These are phyloP conservation scores for Punctoribates punctum DNA, from an alignment of 2,888 invertebrate genomes.

Conservation along the genomic window DNA sequence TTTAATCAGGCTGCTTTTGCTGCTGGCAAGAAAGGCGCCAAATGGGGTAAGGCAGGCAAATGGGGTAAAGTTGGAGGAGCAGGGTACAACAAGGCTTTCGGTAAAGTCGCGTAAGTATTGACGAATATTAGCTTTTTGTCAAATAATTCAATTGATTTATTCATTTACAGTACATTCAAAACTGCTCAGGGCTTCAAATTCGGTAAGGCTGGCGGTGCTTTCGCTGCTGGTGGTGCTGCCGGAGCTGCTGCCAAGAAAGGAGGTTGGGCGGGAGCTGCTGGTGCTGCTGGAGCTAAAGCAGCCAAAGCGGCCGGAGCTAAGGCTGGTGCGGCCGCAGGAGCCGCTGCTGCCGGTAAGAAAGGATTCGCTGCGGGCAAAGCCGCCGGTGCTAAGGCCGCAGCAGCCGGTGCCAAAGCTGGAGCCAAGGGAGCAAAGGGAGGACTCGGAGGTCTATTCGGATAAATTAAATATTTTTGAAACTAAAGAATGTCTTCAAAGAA, in stretches of 20 bases:
- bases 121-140: background rate
- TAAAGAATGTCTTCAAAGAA: no score
- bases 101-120: conserved; percentile 37
- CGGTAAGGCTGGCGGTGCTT: conserved; percentile 44
- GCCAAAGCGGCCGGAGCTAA: conserved; percentile 41
- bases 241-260: conserved; percentile 40
- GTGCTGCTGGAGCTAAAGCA: conserved; percentile 34
- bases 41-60: conserved; percentile 30
- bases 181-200: conserved; percentile 42
- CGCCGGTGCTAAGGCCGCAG: conserved; percentile 26
- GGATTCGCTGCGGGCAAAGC: conserved; percentile 31
- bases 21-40: conserved; percentile 25
- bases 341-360: conserved; percentile 32
- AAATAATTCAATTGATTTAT: background rate
- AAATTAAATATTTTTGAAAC: background rate
- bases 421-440: conserved; percentile 25
- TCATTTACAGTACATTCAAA: conserved; percentile 12
- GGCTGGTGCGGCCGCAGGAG: conserved; percentile 39
- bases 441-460: background rate
- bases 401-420: conserved; percentile 31
- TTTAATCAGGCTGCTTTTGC: background rate
- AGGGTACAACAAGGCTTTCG: conserved; percentile 27
- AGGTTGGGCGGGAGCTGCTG: conserved; percentile 36
- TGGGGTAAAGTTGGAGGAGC: conserved; percentile 36
- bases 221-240: conserved; percentile 40